Base-by-base conservation (phyloP, 2,888 invertebrate genomes). In the Pseudococcus jackbeardsleyi region DNA sequence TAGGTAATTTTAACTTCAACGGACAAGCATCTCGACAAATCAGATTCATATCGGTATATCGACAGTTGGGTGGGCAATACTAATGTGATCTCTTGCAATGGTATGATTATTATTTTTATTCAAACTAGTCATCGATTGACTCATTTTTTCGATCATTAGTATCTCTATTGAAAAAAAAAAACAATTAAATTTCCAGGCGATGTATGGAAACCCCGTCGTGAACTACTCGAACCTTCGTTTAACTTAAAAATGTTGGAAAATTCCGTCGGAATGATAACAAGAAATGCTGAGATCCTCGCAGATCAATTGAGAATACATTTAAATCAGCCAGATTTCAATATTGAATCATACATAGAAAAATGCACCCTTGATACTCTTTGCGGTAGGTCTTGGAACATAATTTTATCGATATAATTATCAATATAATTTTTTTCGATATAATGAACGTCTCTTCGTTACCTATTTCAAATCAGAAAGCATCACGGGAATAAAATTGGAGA, bases 401-500 rank as follows among this genome's bases (percentile, higher is more conserved):
- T 64, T n/a, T 15, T 39, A 17, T 68, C 17, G 54, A 68, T n/a
- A 33, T 33, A 1, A 50, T 86, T 33, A 64, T 9, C 64, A 22
- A 0, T 22, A 7, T 22, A 33, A 3, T 3, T 33, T 33, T 33
- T n/a, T 33, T 33, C 3, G 26, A 33, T 33, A 33, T 1, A 50
- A 46, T 46, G 9, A 46, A 46, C 12, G 12, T 12, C 46, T 46
- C 46, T 8, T 46, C 1, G n/a, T n/a, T 22, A 17, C n/a, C 17
- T 50, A 15, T 50, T 17, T 17, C 15, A 7, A 72, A 77, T 33
- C 3, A 96, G 97, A 97, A 92, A 95, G 96, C 6, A 95, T 97
- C 15, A 97, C 97, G 97, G 97, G 97, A 0, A 93, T 94, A 11
- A 93, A 93, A 46, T 92, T 96, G 0, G 93, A 95, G 90, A 96